Base-by-base conservation (phyloP, 2,888 invertebrate genomes). In the Panopea generosa region DNA sequence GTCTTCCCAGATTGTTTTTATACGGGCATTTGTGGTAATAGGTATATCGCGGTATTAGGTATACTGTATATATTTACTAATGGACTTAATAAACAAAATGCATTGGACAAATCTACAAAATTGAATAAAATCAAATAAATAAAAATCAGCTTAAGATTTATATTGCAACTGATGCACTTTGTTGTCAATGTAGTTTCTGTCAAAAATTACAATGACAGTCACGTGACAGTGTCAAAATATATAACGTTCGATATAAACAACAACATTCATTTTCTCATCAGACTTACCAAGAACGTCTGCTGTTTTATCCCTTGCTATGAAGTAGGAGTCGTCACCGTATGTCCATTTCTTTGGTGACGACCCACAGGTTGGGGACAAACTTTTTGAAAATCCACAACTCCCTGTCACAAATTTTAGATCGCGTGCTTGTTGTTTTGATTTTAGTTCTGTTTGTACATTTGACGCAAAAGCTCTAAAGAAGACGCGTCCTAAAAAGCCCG, bases 301-400 rank as follows among this genome's bases (percentile, higher is more conserved):
- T 72, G 95, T 94, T 91, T 95, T 95, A 91, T 95, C 95, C 90
- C 94, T 95, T 4, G 96, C 95, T 78, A 95, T 94, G 93, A 99
- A 99, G 96, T 97, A 99, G 72, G 99, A 98, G 94, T 99, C 99
- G 93, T 99, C 99, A 80, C 99, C 99, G 93, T 97, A 99, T 92
- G 97, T 97, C 92, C 98, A 98, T 77, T 92, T 92, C 73, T 91
- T 92, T 20, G 90, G 83, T 18, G 90, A 91, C 67, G 90, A 91
- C 3, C 45, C 45, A 22, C 89, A 82, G 18, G 90, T 88, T 2
- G 86, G 83, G 33, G 87, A 70, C 33, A 88, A 67, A 40, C 94
- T 97, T 94, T 98, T 98, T 16, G 98, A 97, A 93, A 98, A 97
- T 85, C 98, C 98, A 93, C 97, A 97, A 73, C 97, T 97, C 40